Evolutionary conservation across 2,113 vertebrate species (phyloP).

Genomic region (Camelus dromedarius): DNA sequence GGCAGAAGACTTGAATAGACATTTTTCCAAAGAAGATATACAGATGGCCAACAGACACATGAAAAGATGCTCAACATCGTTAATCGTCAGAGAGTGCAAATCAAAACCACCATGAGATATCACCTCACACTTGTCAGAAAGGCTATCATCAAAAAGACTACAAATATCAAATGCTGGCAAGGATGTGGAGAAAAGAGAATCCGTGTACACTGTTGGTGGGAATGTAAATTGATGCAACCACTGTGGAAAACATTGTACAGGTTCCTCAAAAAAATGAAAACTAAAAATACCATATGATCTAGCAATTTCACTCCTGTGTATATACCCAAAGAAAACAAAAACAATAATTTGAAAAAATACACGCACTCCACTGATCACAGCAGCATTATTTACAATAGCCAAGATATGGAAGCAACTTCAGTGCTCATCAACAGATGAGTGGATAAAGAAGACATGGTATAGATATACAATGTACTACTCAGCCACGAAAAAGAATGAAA

Average conservation of each 20-base stretch:
- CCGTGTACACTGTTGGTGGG: background rate
- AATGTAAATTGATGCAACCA: background rate
- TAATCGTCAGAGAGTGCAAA: background rate
- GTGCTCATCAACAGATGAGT: background rate
- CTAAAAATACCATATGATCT: background rate
- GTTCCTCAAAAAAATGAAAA: background rate
- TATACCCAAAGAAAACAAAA: background rate
- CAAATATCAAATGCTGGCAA: background rate
- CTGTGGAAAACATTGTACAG: background rate
- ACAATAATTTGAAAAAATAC: background rate
- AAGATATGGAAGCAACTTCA: background rate
- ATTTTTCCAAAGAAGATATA: background rate
- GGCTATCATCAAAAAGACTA: background rate
- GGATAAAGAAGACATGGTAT: background rate
- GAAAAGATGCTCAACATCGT: background rate
- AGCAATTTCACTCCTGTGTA: background rate
- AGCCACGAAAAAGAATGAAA: background rate
- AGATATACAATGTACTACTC: background rate
- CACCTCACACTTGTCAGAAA: background rate
- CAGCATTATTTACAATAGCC: background rate
- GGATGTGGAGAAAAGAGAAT: background rate
- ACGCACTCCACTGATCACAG: background rate
- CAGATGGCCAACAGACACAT: background rate
- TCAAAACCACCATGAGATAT: background rate
- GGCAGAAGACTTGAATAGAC: background rate